Evolutionary conservation across 2,113 vertebrate genomes (phyloP), one percentile per base, ranked within the genome.

Genomic region (Ailuropoda melanoleuca): DNA sequence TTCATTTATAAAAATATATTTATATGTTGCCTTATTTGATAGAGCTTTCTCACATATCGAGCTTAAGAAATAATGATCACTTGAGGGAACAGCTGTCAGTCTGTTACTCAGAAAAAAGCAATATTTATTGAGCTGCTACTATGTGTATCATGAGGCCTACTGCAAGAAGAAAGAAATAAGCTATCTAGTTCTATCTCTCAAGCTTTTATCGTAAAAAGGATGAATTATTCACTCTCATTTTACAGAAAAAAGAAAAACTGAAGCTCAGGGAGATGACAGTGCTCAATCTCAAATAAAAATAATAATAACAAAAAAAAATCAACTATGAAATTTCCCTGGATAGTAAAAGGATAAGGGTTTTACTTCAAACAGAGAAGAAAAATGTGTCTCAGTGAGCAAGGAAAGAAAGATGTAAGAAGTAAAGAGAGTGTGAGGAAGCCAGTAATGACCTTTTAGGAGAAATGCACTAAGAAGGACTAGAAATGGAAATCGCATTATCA

Each of bases 1-100:
- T 86, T 90, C 34, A 72, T 83, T 87, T 94, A 46, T 43, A 46
- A 96, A 90, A 68, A 53, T 77, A 48, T 29, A 81, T 68, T 90
- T 84, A 55, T 37, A 55, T 55, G 26, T n/a, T 78, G 3, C 1
- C 24, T 77, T 83, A 64, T 10, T 90, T 94, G 68, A 72, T 56
- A 64, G 84, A 70, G 13, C 92, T 48, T 80, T 55, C 23, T 87
- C n/a, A 86, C 19, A 31, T 11, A 62, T 43, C 48, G 88, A 85
- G 24, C 1, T 82, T 6, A 66, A 74, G 46, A 80, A 81, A 90
- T 89, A 80, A 77, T 68, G 29, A 31, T 3, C 24, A 72, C 75
- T 88, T 72, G 29, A 14, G 23, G 14, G 5, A 53, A 24, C 5
- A 55, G 11, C 8, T 93, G 5, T 55, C n/a, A 82, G 3, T 66